Percentiles rank a stretch among this genome's conserved stretches.
Conservation (phyloP, 2,888 invertebrate species). For the Dichetophora obliterata region DNA sequence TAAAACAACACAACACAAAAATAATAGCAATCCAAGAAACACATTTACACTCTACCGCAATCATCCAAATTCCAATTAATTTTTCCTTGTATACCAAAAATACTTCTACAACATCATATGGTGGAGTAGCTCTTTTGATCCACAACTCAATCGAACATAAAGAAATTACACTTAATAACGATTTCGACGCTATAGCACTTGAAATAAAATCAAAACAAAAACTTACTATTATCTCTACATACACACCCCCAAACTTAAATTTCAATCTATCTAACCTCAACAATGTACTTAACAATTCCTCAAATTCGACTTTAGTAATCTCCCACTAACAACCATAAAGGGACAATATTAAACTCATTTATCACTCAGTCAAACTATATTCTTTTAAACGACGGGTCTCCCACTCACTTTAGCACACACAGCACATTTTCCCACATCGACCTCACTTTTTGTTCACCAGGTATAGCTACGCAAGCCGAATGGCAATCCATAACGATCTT, state of each 20-base stretch:
- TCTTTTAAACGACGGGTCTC: not conserved
- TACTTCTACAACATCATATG: conserved; percentile 2
- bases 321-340: conserved; percentile 4
- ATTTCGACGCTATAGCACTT: conserved; percentile 14
- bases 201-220: conserved; percentile 13
- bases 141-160: conserved; percentile 27
- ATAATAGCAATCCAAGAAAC: conserved; percentile 15
- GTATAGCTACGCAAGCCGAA: not conserved
- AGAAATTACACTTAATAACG: conserved; percentile 8
- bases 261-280: not conserved
- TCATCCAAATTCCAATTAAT: conserved; percentile 26
- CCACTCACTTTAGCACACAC: conserved; percentile 21
- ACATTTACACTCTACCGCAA: not conserved
- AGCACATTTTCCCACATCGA: conserved; percentile 6
- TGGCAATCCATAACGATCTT: not conserved
- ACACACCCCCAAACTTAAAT: not conserved
- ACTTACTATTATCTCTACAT: conserved; percentile 19
- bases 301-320: not conserved
- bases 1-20: not conserved
- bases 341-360: not conserved
- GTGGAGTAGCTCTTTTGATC: conserved; percentile 24
- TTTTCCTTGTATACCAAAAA: not conserved
- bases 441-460: not conserved
- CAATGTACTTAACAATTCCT: not conserved
- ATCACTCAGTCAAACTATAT: not conserved